These are phyloP conservation scores for Gavialis gangeticus DNA, from an alignment of 2,113 vertebrate genomes.

Conservation along the genomic window DNA sequence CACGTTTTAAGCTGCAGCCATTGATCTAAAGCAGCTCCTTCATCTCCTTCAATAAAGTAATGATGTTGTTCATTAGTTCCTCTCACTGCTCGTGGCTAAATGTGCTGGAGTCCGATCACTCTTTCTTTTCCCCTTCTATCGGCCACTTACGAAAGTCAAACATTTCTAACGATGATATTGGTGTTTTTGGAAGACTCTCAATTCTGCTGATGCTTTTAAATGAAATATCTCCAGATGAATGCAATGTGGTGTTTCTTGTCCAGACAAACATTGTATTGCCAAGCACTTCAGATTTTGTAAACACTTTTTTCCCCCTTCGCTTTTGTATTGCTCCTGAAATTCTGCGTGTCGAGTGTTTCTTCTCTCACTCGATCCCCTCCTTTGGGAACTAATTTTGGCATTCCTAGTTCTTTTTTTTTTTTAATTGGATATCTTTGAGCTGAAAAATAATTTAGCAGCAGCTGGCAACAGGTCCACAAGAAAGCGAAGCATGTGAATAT, in stretches of 20 bases:
- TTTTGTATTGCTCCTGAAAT: background rate
- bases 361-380: background rate
- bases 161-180: slow-evolving; percentile 15
- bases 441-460: background rate
- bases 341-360: background rate
- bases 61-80: slow-evolving; percentile 69
- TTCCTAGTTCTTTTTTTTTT: background rate
- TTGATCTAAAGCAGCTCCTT: slow-evolving; percentile 71
- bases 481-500: background rate
- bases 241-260: background rate
- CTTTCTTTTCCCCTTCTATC: slow-evolving; percentile 18
- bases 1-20: slow-evolving; percentile 63
- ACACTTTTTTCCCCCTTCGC: accelerated
- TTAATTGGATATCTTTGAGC: background rate
- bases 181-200: background rate
- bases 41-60: slow-evolving; percentile 70
- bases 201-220: background rate
- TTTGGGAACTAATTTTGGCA: background rate
- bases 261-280: background rate
- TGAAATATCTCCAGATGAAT: background rate
- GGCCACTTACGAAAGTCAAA: slow-evolving; percentile 4
- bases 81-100: slow-evolving; percentile 62
- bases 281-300: background rate
- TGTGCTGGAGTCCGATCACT: slow-evolving; percentile 21
- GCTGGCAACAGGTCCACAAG: background rate